Conservation (phyloP, 2,113 vertebrate species). For the Scomber colias region DNA sequence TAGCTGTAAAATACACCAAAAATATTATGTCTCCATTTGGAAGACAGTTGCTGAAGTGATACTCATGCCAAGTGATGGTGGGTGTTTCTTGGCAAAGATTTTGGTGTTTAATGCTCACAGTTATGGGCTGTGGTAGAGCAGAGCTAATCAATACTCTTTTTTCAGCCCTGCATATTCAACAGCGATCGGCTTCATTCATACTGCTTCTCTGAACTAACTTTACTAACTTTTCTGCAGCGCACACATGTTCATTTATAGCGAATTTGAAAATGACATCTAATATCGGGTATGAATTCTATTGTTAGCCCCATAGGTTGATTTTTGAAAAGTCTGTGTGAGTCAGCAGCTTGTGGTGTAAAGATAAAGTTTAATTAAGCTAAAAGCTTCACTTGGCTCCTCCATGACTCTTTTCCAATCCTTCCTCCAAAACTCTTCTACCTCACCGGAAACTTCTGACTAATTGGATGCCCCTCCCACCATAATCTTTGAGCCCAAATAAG, state of each 20-base stretch:
- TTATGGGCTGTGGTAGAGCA: constrained; percentile 28
- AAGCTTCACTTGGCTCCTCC: constrained; percentile 87
- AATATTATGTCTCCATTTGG: constrained; percentile 36
- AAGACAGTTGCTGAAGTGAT: constrained; percentile 39
- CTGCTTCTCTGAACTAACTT: constrained; percentile 13
- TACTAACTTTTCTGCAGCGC: constrained; percentile 15
- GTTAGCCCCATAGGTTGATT: constrained; percentile 56
- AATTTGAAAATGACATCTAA: constrained; percentile 34
- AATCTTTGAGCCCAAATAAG: constrained; percentile 84
- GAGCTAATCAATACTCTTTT: constrained; percentile 45
- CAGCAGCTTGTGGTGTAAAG: constrained; percentile 82
- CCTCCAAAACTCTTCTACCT: constrained; percentile 66
- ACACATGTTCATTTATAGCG: constrained; percentile 2
- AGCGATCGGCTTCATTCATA: constrained; percentile 37
- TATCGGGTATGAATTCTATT: constrained; percentile 38
- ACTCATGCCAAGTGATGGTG: constrained; percentile 46
- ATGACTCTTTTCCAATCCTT: constrained; percentile 79
- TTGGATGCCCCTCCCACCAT: constrained; percentile 73
- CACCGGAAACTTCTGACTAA: constrained; percentile 81
- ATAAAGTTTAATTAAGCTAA: constrained; percentile 91
- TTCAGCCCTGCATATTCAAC: constrained; percentile 20
- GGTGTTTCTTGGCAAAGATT: constrained; percentile 60
- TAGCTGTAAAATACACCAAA: constrained; percentile 7
- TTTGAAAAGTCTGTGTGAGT: constrained; percentile 71
- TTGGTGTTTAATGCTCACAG: constrained; percentile 45